Base-by-base conservation (phyloP, 1,140 invertebrate genomes). In the Drosophila oshimai region DNA sequence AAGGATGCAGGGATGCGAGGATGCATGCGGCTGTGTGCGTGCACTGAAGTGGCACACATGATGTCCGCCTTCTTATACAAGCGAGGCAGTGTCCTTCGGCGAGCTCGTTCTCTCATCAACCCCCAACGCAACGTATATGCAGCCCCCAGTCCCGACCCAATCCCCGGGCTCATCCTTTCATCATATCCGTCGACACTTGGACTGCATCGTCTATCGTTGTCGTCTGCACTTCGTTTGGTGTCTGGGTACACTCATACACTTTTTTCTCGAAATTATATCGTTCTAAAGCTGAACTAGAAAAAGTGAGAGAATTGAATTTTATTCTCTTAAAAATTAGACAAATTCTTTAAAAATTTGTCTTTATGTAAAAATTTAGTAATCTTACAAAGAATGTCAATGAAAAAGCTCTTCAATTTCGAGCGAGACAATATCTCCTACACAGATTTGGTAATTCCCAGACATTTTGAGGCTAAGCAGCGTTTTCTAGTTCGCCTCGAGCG, bases 1-100 rank as follows among this genome's bases (percentile, higher is more conserved):
- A 28, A 18, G 57, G 26, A 58, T 46, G 51, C 39, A 20, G 10
- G 41, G 28, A 22, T 68, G 47, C 33, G n/a, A 18, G 6, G 42
- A 55, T 44, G 18, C 41, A 33, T 68, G 65, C 13, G 54, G 15
- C 22, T 80, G 71, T 76, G 24, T 84, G 65, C 34, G 77, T 77
- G 60, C 73, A 50, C 68, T 88, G 44, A 87, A 87, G 83, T 77
- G 81, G 68, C 78, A 65, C 73, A 73, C 81, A 80, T 58, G 50
- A 62, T 81, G 77, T 68, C 70, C 62, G 73, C 46, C 60, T 60
- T 68, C 36, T 57, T 45, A 74, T 28, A 57, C 64, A 64, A 64
- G 64, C 71, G 24, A 36, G 39, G 54, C 68, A 68, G 55, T 74
- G 77, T 87, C 81, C 81, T 87, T 87, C 81, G 77, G 47, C 69